Conservation (phyloP, 2,797 vertebrate genomes). For the Clarias laeviceps region DNA sequence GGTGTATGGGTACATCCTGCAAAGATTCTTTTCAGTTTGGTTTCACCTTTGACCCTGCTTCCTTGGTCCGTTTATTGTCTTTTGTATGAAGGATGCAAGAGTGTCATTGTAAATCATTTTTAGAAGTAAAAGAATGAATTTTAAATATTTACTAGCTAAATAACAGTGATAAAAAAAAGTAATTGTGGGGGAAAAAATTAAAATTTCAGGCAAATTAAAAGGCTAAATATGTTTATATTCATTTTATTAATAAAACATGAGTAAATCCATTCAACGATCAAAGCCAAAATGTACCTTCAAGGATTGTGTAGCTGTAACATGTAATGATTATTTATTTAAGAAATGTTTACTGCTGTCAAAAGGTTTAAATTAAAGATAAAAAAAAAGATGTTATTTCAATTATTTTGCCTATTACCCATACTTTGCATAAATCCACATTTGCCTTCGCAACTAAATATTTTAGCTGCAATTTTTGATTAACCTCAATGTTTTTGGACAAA, state of each 20-base stretch:
- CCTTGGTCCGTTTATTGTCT: slow-evolving; percentile 32
- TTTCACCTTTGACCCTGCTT: slow-evolving; percentile 47
- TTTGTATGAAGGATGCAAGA: background rate
- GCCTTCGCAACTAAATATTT: background rate
- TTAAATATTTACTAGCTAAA: background rate
- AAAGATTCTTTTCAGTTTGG: slow-evolving; percentile 48
- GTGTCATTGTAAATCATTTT: background rate
- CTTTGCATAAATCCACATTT: background rate
- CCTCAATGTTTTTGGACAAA: slow-evolving; percentile 8
- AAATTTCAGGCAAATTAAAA: background rate
- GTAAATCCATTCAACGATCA: background rate
- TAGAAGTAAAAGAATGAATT: background rate
- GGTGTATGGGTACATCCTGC: slow-evolving; percentile 51
- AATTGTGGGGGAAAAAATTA: background rate
- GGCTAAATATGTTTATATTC: background rate
- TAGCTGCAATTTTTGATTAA: background rate
- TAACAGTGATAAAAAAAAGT: background rate
- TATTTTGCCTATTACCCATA: background rate
- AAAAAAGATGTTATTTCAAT: background rate
- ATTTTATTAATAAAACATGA: background rate
- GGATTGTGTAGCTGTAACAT: background rate
- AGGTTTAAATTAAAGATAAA: background rate
- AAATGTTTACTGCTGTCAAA: background rate
- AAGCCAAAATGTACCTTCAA: background rate
- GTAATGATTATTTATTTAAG: background rate